Evolutionary conservation across 2,113 vertebrate genomes (phyloP), one percentile per base, ranked within the genome.

Genomic region (Phalacrocorax aristotelis): DNA sequence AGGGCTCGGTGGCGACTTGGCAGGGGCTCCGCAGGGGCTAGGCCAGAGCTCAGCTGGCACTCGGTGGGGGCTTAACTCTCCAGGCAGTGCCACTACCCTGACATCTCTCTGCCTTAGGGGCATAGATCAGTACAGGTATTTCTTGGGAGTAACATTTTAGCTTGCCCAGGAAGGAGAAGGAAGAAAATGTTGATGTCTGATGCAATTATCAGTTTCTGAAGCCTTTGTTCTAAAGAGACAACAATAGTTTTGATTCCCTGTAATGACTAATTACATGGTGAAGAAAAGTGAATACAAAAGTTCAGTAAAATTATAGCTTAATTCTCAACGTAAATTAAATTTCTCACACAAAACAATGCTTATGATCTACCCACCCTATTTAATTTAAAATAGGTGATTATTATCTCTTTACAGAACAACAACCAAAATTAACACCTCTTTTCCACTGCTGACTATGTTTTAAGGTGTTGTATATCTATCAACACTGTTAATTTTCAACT

Each of bases 191-290:
- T 96, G 94, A 89, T 91, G 51, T 92, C 61, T 68, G 54, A 95
- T 94, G 92, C 94, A 98, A 97, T 97, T 97, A 97, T 65, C 89
- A 79, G 95, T 95, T 97, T 94, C 83, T 95, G 92, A 93, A 83
- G 66, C 38, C 87, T 98, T 98, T 98, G 61, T 97, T 97, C 84
- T 94, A 89, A 94, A 82, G 49, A 96, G 61, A 93, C 81, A 97
- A 95, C 94, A 89, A 96, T 92, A 97, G 80, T 96, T 98, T 97
- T 96, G 93, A 97, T 96, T 97, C 83, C 77, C 54, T 85, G 70
- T 92, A 97, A 97, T 95, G 72, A 62, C 36, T 98, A 98, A 98
- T 98, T 97, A 97, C 49, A 96, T 69, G 66, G 80, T 86, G 94
- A 97, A 96, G 96, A 93, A 97, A 98, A 97, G 80, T 93, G 83